Evolutionary conservation across 2,888 invertebrate species (phyloP).

Genomic region (Papilio gigon): DNA sequence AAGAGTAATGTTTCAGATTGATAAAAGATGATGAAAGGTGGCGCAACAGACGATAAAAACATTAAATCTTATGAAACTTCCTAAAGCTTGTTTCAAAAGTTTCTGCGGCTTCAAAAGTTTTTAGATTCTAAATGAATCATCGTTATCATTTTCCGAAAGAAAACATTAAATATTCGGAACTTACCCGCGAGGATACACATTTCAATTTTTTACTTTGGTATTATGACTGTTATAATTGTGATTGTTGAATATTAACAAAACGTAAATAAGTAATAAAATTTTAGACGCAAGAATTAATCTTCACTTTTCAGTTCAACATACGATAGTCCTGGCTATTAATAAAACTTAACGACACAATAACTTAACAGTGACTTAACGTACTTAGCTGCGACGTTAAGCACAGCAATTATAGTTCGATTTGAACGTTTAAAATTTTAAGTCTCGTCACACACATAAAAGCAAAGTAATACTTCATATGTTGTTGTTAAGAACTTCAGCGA

Average conservation of each 20-base stretch:
- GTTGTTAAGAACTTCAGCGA: not conserved
- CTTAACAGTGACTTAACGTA: slow-evolving; percentile 26
- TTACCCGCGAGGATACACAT: not conserved
- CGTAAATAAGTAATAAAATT: not conserved
- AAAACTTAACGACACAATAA: slow-evolving; percentile 33
- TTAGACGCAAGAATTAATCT: not conserved
- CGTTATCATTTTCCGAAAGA: not conserved
- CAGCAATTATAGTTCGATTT: slow-evolving; percentile 15
- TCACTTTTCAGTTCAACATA: slow-evolving; percentile 17
- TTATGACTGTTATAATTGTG: not conserved
- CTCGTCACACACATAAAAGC: slow-evolving; percentile 9
- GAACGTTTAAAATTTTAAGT: slow-evolving; percentile 12
- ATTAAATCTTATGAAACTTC: not conserved
- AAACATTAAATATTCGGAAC: slow-evolving; percentile 9
- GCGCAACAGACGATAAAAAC: not conserved
- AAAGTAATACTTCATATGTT: not conserved
- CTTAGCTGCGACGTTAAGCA: slow-evolving; percentile 24
- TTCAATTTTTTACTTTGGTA: not conserved
- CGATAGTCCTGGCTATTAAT: slow-evolving; percentile 13
- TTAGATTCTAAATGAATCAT: not conserved
- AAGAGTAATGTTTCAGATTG: too few relatives aligned
- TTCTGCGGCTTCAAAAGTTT: not conserved
- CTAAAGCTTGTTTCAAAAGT: not conserved
- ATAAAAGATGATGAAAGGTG: not conserved
- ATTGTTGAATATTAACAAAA: not conserved